These are phyloP conservation scores for Myotis lucifugus DNA, from an alignment of 2,113 vertebrate genomes.

Conservation along the genomic window DNA sequence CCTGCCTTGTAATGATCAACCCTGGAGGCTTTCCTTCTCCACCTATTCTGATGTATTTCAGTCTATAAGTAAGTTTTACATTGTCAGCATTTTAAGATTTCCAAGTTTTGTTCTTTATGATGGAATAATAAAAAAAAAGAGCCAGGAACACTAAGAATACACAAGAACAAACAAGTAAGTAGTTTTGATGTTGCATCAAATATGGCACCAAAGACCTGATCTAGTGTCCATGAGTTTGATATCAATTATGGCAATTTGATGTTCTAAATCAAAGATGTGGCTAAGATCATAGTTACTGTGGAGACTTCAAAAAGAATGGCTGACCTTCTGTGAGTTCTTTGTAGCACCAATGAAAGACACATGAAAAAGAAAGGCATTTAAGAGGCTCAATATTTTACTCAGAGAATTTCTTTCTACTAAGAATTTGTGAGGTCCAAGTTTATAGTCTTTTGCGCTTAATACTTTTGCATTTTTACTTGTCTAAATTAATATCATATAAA, in stretches of 20 bases:
- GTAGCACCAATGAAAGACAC: constrained; percentile 40
- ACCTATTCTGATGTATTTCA: not conserved
- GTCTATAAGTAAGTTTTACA: not conserved
- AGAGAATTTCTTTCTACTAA: constrained; percentile 39
- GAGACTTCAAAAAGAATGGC: constrained; percentile 41
- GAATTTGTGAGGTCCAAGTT: not conserved
- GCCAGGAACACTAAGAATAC: not conserved
- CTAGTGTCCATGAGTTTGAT: constrained; percentile 31
- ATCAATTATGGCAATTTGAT: constrained; percentile 52
- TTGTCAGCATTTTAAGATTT: constrained; percentile 24
- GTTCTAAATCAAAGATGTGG: constrained; percentile 48
- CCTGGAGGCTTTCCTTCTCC: not conserved
- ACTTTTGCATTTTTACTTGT: not conserved
- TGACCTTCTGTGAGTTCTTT: constrained; percentile 36
- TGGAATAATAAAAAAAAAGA: not conserved
- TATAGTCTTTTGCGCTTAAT: not conserved
- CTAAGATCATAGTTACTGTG: constrained; percentile 38
- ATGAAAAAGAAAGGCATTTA: constrained; percentile 38
- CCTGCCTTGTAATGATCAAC: not conserved
- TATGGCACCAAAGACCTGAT: not conserved
- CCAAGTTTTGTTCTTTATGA: not conserved
- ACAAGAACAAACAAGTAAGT: constrained; percentile 12
- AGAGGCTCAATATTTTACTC: constrained; percentile 25
- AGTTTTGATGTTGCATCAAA: constrained; percentile 39
- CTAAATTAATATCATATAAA: not conserved